Evolutionary conservation across 2,888 invertebrate species (phyloP), one percentile per base, ranked within the genome.

Genomic region (Deilephila porcellus): DNA sequence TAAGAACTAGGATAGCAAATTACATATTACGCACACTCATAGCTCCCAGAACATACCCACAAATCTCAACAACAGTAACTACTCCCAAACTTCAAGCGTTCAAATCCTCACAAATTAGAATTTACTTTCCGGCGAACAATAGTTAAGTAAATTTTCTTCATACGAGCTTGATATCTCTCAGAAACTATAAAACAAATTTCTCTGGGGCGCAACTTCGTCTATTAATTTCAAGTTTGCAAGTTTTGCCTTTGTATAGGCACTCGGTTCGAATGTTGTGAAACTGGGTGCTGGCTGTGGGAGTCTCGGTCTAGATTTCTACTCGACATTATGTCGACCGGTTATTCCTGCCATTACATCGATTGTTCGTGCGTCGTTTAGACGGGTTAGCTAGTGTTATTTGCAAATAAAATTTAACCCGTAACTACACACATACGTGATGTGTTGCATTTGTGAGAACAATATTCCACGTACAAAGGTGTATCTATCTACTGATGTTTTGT

Each of bases 211-310:
- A 67, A 67, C 67, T 72, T 56, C 32, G 25, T 59, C 67, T 73
- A 73, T 73, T 67, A 67, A 67, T 67, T 67, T 37, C 25, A 67
- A 78, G 74, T 75, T 78, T 71, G 56, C 71, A 74, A 73, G 64
- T 59, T 67, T 70, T 76, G 20, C 52, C 64, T 76, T 74, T 75
- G 71, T 76, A 77, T 76, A 72, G 78, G 59, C 34, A 53, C 20
- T 59, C 19, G 37, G 37, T 37, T 80, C 76, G 76, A 79, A 25
- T 59, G 72, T 73, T 73, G 72, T 25, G 37, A 45, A 56, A 59
- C 72, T 29, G 59, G 67, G 59, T 83, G 83, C 34, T 83, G 83
- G 83, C 34, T 83, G 83, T 82, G 85, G 81, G 84, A 85, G 76
- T 75, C 56, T 56, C 70, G 75, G 78, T 82, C 84, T 86, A 83